Conservation (phyloP, 1,140 invertebrate genomes). For the Pseudobourletiella spinata region DNA sequence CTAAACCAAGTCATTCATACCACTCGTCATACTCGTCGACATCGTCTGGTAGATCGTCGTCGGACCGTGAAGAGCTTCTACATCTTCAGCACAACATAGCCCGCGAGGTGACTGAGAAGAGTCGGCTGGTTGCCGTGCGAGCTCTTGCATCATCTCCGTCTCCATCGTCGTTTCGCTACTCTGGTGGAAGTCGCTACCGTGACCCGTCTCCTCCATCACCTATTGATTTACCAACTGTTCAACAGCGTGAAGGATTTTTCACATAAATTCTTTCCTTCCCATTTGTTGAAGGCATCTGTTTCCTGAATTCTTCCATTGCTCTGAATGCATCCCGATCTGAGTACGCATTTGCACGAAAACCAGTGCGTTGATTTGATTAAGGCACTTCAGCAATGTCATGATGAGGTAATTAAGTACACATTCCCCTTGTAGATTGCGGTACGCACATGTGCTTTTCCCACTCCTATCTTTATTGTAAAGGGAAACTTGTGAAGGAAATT, state of each 20-base stretch:
- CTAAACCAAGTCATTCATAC: slow-evolving; percentile 17
- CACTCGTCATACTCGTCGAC: slow-evolving; percentile 31
- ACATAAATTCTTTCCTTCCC: no score
- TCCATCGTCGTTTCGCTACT: not conserved
- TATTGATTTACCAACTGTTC: slow-evolving; percentile 28
- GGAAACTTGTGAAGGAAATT: no score
- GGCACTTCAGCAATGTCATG: slow-evolving; percentile 20
- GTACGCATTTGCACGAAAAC: slow-evolving; percentile 14
- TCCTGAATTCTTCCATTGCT: not conserved
- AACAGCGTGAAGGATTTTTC: slow-evolving; percentile 34
- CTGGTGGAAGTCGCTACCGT: slow-evolving; percentile 6
- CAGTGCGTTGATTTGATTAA: slow-evolving; percentile 23
- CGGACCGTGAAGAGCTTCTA: slow-evolving; percentile 32
- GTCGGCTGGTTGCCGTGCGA: slow-evolving; percentile 25
- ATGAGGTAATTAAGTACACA: slow-evolving; percentile 6
- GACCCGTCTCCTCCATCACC: slow-evolving; percentile 34
- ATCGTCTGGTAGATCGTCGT: slow-evolving; percentile 23
- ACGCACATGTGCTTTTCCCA: no score
- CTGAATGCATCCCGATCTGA: slow-evolving; percentile 29
- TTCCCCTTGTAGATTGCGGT: no score
- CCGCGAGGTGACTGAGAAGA: slow-evolving; percentile 30
- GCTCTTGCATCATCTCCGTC: slow-evolving; percentile 23
- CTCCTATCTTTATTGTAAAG: no score
- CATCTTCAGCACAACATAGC: slow-evolving; percentile 34
- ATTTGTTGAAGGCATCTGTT: not conserved